phyloP scores from a whole-genome alignment of 2,113 vertebrate species.

The Xiphorhynchus elegans region DNA sequence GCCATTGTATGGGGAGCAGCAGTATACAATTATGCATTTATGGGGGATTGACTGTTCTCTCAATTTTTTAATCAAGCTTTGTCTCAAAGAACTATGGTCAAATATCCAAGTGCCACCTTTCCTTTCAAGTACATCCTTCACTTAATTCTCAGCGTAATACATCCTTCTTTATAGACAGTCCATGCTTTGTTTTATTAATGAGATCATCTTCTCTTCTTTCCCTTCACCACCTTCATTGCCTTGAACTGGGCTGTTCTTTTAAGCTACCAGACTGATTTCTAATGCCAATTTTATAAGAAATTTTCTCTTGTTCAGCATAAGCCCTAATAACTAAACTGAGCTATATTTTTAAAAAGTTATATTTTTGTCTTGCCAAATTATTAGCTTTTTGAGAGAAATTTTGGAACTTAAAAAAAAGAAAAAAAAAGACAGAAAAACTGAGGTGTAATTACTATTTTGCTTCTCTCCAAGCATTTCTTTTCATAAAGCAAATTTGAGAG shows the following conservation, averaged over 20 bases:
- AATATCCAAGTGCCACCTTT: conserved; percentile 42
- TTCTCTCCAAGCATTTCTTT: not conserved
- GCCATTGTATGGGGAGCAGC: conserved; percentile 41
- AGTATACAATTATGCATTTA: conserved; percentile 52
- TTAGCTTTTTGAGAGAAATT: not conserved
- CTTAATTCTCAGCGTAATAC: conserved; percentile 12
- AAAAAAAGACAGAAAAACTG: not conserved
- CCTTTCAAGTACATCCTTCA: conserved; percentile 56
- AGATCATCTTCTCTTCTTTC: not conserved
- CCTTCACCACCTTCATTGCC: not conserved
- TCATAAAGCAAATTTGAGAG: not conserved
- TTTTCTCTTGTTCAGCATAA: not conserved
- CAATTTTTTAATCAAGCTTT: conserved; percentile 54
- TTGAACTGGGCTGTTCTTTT: not conserved
- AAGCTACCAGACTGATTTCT: not conserved
- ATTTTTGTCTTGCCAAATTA: not conserved
- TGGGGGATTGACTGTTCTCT: conserved; percentile 10
- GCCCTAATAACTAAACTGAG: not conserved
- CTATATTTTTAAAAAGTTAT: not conserved
- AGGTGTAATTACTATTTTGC: not conserved
- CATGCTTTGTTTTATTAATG: conserved; percentile 35
- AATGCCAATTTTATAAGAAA: not conserved
- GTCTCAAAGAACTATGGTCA: conserved; percentile 1
- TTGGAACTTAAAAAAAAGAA: not conserved
- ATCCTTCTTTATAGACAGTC: conserved; percentile 25